Evolutionary conservation across 2,113 vertebrate genomes (phyloP).

Genomic region (Centrocercus urophasianus): DNA sequence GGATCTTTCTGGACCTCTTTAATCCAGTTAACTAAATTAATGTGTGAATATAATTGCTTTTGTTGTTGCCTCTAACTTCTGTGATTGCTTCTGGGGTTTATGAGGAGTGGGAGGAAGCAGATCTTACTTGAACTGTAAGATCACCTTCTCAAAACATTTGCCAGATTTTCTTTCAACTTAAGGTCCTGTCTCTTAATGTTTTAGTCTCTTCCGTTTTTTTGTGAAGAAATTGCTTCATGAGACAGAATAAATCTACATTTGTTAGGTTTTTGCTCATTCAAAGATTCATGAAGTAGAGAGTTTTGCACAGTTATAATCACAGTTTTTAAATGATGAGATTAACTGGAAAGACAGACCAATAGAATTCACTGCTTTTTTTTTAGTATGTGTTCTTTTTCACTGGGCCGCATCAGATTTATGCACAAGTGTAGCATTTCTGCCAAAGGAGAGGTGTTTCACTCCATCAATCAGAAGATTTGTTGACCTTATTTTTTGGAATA

Average conservation of each 20-base stretch:
- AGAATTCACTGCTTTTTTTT: background rate
- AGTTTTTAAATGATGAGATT: background rate
- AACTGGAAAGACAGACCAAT: background rate
- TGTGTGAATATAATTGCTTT: background rate
- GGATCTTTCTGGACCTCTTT: background rate
- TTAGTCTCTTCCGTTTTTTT: background rate
- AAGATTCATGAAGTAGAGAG: background rate
- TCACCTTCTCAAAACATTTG: background rate
- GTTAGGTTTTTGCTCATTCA: background rate
- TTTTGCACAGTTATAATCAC: background rate
- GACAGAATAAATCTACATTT: background rate
- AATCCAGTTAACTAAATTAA: background rate
- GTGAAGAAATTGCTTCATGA: background rate
- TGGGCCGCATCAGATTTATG: background rate
- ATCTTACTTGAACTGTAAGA: background rate
- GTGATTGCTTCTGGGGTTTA: background rate
- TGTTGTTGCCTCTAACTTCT: background rate
- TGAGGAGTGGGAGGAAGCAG: accelerated
- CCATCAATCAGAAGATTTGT: background rate
- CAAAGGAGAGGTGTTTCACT: background rate
- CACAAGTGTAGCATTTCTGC: background rate
- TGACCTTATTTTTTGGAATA: background rate
- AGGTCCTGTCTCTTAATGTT: background rate
- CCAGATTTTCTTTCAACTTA: background rate
- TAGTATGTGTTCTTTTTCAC: background rate